Conservation (phyloP, 2,113 vertebrate species). For the Tragulus kanchil region DNA sequence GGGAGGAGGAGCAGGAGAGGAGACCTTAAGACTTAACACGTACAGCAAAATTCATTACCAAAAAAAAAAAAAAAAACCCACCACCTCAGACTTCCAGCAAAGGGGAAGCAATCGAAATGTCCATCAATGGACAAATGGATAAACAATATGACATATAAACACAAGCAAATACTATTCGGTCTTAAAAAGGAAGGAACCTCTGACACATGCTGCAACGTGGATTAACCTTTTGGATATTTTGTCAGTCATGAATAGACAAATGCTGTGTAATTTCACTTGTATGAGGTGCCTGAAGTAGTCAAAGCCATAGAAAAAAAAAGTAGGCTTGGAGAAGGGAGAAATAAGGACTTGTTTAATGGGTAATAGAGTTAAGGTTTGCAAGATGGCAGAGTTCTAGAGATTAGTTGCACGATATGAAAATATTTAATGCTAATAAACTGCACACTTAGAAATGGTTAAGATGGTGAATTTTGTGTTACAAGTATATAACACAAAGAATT, state of each 20-base stretch:
- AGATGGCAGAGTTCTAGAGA: not conserved
- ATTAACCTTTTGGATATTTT: not conserved
- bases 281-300: not conserved
- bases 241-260: not conserved
- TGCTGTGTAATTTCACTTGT: not conserved
- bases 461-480: not conserved
- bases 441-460: not conserved
- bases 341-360: not conserved
- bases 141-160: not conserved
- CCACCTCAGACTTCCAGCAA: not conserved
- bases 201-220: not conserved
- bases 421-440: not conserved
- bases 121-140: not conserved
- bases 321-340: not conserved
- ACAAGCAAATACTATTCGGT: not conserved
- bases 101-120: not conserved
- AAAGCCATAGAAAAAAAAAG: not conserved
- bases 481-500: not conserved
- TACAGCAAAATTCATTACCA: not conserved
- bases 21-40: not conserved
- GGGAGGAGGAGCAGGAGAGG: not conserved
- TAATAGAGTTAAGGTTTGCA: not conserved
- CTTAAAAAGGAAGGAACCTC: not conserved
- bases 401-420: not conserved
- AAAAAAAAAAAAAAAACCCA: not conserved